Base-by-base conservation (phyloP, 2,888 invertebrate genomes). In the Automeris io region DNA sequence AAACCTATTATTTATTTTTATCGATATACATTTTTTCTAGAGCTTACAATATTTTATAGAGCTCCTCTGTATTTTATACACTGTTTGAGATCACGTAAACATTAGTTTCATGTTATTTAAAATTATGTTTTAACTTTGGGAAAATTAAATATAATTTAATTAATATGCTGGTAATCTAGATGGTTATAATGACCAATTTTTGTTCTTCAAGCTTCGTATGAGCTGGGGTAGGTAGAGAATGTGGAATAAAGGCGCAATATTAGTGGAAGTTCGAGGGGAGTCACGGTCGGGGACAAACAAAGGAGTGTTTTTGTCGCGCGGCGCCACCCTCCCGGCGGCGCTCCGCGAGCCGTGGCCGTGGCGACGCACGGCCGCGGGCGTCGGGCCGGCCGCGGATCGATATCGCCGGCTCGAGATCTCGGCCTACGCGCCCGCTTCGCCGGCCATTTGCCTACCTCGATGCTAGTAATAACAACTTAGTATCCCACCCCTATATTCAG, bases 371-470 rank as follows among this genome's bases (percentile, higher is more conserved):
- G 64, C 72, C 71, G 68, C 61, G 61, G 58, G 59, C 61, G 57
- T 49, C 48, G 51, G 59, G 56, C 57, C 60, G 63, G 72, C 72
- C 81, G 77, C 80, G 80, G 83, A 75, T 86, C 85, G 83, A 86
- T 85, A 85, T 73, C 80, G 71, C 51, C 46, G 40, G 47, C 70
- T 72, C 74, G 78, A 83, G 83, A 82, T 79, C 74, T 70, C 83
- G 76, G 83, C 85, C 83, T 83, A 85, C 85, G 78, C 75, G 72
- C 70, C 74, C 76, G 73, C 72, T 73, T 70, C 77, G 79, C 79
- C 82, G 82, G 79, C 85, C 85, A 86, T 86, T 86, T 83, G 85
- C 83, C 83, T 85, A 85, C 85, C 83, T 83, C 82, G 79, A 77
- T 80, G 85, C n/a, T n/a, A n/a, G n/a, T n/a, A n/a, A n/a, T n/a